Evolutionary conservation across 2,113 vertebrate species (phyloP), one percentile per base, ranked within the genome.

Genomic region (Monarcha castaneiventris): DNA sequence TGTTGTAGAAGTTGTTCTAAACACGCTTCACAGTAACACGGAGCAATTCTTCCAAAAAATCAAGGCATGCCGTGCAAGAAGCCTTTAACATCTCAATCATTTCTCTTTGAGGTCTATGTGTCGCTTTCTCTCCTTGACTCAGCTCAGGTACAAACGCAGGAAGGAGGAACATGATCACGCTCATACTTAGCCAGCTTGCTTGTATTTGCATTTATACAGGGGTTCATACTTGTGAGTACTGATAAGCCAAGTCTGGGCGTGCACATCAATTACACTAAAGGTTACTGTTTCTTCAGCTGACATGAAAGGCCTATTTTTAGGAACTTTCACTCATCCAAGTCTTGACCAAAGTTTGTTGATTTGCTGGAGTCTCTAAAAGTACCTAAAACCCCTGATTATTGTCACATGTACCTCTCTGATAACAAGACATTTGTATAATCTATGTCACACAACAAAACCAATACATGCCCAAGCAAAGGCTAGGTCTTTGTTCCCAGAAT

Each of bases 11-110:
- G 26, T 7, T 29, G 17, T 16, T 77, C 11, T 37, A 77, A 68
- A 14, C 14, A 2, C 3, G 0, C 23, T 35, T 48, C 15, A 1
- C 23, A 19, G 8, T 4, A 11, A 69, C 2, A 4, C 23, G 0
- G 2, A 6, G 30, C 10, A 39, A 6, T 35, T 76, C 14, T 35
- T 32, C 49, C 10, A 14, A 55, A 84, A 55, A 55, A 22, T 32
- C 13, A 30, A 44, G 35, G 9, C 3, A 3, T 11, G 18, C 33
- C 21, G 3, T 1, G 0, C 35, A 25, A 52, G 27, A 76, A 32
- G n/a, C n/a, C 11, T 49, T 69, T 49, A 37, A 41, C 4, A 9
- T 39, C 26, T 10, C 27, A 58, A 56, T 18, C 0, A 1, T 69
- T 89, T 73, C 21, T 37, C 29, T 41, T 58, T 1, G 3, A 49